phyloP scores from a whole-genome alignment of 1,140 invertebrate species.

The Arion vulgaris region DNA sequence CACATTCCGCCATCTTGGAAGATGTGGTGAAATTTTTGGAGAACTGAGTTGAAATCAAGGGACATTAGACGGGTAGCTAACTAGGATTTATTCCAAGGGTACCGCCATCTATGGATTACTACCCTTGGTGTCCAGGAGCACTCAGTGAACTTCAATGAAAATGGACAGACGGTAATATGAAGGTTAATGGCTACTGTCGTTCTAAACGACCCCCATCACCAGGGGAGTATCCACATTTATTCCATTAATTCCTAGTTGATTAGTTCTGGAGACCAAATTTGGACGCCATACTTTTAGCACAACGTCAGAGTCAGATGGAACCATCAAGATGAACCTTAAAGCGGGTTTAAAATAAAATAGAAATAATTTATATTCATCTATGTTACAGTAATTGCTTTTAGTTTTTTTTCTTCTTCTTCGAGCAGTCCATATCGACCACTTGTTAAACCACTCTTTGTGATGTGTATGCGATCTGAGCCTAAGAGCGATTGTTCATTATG shows the following conservation, averaged over 20 bases:
- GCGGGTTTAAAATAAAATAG: not conserved
- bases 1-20: constrained; percentile 28
- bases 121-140: not conserved
- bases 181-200: constrained; percentile 29
- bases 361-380: no score
- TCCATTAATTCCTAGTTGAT: constrained; percentile 9
- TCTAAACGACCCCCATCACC: not conserved
- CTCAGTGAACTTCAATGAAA: constrained; percentile 2
- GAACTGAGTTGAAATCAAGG: constrained; percentile 7
- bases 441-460: no score
- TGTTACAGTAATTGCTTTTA: no score
- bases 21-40: constrained; percentile 4
- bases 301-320: not conserved
- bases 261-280: not conserved
- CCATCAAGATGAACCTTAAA: not conserved
- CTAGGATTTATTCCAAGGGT: constrained; percentile 33
- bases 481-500: no score
- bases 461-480: no score
- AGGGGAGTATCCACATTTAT: not conserved
- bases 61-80: constrained; percentile 27
- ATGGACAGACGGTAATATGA: constrained; percentile 3
- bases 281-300: not conserved
- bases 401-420: no score
- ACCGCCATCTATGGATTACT: not conserved
- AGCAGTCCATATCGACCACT: no score